Evolutionary conservation across 2,888 invertebrate species (phyloP), one percentile per base, ranked within the genome.

Genomic region (Keiferia lycopersicella): DNA sequence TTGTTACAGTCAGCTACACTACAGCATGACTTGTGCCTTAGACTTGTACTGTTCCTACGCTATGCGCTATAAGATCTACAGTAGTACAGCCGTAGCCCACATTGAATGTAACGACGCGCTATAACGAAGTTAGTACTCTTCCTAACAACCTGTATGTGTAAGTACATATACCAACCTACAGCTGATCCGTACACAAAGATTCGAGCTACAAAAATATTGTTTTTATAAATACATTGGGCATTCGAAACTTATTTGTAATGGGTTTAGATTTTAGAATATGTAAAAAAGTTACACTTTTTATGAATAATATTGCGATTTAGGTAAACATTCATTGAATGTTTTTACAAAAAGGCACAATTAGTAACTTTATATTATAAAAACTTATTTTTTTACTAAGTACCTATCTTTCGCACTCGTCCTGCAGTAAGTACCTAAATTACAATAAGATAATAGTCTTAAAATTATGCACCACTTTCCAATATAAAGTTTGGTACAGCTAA

Each of bases 311-410:
- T 66, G 68, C 30, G 64, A 64, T 68, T 69, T 71, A 68, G 45
- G 59, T 65, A 63, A 65, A 58, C 64, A 66, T 62, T 38, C 20
- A n/a, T 22, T 22, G 22, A 41, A 62, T 26, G 26, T 62, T 22
- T 62, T 80, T 73, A 77, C 73, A 79, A 73, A 76, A 88, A 89
- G 87, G 88, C 88, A 88, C 86, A 77, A 80, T 75, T 76, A 77
- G 76, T 73, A 73, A 74, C 10, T 69, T 30, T 74, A 70, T 34
- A 7, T 34, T 38, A 20, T 18, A 16, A 50, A 50, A 50, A n/a
- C 50, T 50, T 18, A n/a, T n/a, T n/a, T 45, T 45, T 11, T 20
- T 20, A 53, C 12, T 22, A 53, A 26, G n/a, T n/a, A 56, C 10
- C 6, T 56, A 56, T 8, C 6, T 56, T 16, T 14, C 34, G 77